Evolutionary conservation across 2,797 vertebrate species (phyloP), one percentile per base, ranked within the genome.

Genomic region (Acrossocheilus wenchowensis): DNA sequence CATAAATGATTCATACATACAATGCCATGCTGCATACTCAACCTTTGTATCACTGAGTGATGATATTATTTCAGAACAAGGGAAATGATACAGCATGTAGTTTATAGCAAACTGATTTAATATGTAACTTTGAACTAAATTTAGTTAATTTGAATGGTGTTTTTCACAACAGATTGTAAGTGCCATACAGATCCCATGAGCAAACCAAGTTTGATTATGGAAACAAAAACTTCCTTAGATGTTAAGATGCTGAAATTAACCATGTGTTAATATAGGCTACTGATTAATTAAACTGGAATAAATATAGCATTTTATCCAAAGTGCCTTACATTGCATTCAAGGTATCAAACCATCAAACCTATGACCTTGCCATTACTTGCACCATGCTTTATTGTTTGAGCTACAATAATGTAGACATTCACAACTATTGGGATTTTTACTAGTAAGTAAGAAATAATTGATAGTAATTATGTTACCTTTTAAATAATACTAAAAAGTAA

Each of bases 1-100:
- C 41, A 39, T 81, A 52, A 81, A 81, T 50, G 17, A 36, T 81
- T 69, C 30, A 81, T n/a, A 34, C 30, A 68, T 14, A 39, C 15
- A 78, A 36, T 39, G 43, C 9, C 60, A 68, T 43, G 41, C 15
- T 30, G 41, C 57, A 84, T 75, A 75, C 34, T 43, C 11, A 26
- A 45, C 30, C 6, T 68, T 81, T 23, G 26, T 50, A 23, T 50
- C n/a, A 62, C 15, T 45, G 26, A 64, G 39, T 45, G 12, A 77
- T 77, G 30, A 75, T 50, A 36, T 78, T 36, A 75, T 50, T 52
- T 77, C 48, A 36, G 17, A 9, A 77, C 30, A 54, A 21, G 8
- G 30, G 30, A 23, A 21, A 77, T 54, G 2, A 54, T 54, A 77
- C 50, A 23, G 19, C 30, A 1, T 23, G 17, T 48, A 48, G 21